These are phyloP conservation scores for Echiichthys vipera DNA, from an alignment of 2,797 vertebrate genomes.

Conservation along the genomic window DNA sequence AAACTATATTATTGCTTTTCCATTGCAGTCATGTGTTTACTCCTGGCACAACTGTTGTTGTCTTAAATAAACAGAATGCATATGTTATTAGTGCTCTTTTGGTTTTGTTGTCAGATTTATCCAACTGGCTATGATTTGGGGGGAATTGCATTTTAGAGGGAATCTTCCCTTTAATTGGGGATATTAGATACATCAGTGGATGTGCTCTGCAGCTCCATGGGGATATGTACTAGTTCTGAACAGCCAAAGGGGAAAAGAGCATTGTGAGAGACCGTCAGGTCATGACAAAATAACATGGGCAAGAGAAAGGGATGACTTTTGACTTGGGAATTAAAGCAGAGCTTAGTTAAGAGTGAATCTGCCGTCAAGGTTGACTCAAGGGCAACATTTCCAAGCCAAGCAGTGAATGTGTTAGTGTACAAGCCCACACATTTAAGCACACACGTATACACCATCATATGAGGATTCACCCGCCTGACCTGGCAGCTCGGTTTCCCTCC, in stretches of 20 bases:
- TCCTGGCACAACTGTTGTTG: neutral
- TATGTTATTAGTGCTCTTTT: neutral
- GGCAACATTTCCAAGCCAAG: constrained; percentile 62
- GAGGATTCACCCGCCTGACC: constrained; percentile 78
- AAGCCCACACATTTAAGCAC: constrained; percentile 43
- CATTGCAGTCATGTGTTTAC: neutral
- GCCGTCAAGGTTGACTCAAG: constrained; percentile 82
- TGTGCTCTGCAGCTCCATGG: neutral
- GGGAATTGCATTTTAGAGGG: neutral
- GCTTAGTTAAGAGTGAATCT: constrained; percentile 63
- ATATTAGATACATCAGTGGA: neutral
- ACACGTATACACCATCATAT: constrained; percentile 65
- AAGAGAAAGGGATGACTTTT: constrained; percentile 50
- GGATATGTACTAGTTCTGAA: constrained; percentile 7
- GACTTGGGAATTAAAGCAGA: constrained; percentile 66
- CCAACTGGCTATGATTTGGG: neutral
- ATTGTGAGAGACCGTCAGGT: constrained; percentile 28
- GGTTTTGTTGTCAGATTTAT: neutral
- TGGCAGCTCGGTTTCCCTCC: constrained; percentile 63
- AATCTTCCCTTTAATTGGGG: neutral
- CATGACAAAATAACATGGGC: constrained; percentile 32
- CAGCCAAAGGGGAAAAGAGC: constrained; percentile 22
- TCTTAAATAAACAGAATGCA: neutral
- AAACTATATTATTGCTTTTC: neutral
- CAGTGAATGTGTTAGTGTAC: constrained; percentile 56